A percentile compares a stretch with the other conserved stretches of the same genome.
Evolutionary conservation across 2,888 invertebrate species (phyloP).

Genomic region (Siphlonurus alternatus): DNA sequence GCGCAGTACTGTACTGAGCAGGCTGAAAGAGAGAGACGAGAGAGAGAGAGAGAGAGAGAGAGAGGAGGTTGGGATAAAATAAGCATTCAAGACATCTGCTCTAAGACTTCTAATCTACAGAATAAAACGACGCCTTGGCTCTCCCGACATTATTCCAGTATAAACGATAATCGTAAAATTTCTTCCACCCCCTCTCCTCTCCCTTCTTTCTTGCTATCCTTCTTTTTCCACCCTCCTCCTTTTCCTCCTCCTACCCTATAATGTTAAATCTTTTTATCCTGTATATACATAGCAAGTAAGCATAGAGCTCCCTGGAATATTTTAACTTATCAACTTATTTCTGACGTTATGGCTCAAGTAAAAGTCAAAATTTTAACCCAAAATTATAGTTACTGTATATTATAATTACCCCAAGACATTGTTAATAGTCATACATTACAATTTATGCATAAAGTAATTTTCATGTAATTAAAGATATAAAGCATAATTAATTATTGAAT

Average conservation of each 20-base stretch:
- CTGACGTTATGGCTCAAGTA: not conserved
- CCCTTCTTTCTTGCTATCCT: not conserved
- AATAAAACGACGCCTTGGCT: slow-evolving; percentile 2
- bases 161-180: slow-evolving; percentile 4
- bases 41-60: not conserved
- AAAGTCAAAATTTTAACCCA: too few relatives aligned
- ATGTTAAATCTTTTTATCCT: not conserved
- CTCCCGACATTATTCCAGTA: not conserved
- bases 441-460: too few relatives aligned
- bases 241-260: not conserved
- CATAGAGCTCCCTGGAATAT: not conserved
- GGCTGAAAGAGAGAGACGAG: not conserved
- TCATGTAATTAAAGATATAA: too few relatives aligned
- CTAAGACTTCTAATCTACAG: not conserved
- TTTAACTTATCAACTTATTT: not conserved
- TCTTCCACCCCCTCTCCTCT: not conserved
- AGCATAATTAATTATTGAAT: too few relatives aligned
- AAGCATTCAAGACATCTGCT: slow-evolving; percentile 4
- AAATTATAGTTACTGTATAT: too few relatives aligned
- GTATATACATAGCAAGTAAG: too few relatives aligned
- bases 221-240: not conserved
- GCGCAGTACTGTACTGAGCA: not conserved
- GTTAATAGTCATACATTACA: too few relatives aligned
- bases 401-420: too few relatives aligned
- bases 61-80: not conserved